These are phyloP conservation scores for Melinopterus prodromus DNA, from an alignment of 2,888 invertebrate genomes.

Conservation along the genomic window DNA sequence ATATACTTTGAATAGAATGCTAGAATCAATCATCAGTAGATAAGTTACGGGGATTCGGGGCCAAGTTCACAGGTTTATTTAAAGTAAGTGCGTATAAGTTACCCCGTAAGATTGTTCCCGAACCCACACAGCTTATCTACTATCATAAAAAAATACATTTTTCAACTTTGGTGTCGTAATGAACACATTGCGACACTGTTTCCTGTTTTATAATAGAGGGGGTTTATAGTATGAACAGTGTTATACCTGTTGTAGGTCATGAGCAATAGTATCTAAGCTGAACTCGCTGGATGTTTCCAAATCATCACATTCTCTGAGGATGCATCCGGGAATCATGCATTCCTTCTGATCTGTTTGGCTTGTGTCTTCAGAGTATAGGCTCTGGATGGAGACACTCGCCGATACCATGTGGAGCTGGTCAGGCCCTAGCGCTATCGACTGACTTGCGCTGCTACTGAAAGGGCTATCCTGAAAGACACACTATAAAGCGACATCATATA, in stretches of 20 bases:
- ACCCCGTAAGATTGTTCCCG: too few relatives aligned
- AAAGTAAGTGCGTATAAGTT: too few relatives aligned
- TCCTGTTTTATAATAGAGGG: too few relatives aligned
- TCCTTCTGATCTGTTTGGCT: slow-evolving; percentile 8
- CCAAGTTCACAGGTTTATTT: too few relatives aligned
- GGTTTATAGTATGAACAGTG: neutral
- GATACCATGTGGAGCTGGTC: neutral
- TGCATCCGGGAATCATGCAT: slow-evolving; percentile 12
- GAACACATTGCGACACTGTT: too few relatives aligned
- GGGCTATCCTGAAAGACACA: neutral
- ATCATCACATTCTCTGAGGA: neutral
- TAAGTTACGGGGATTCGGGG: too few relatives aligned
- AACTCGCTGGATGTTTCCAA: neutral
- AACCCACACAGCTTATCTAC: too few relatives aligned
- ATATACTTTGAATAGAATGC: slow-evolving; percentile 31
- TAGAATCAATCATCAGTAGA: neutral
- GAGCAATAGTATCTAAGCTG: neutral
- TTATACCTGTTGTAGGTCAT: neutral
- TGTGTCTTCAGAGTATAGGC: slow-evolving; percentile 10
- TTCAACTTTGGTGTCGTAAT: too few relatives aligned
- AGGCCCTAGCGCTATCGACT: neutral
- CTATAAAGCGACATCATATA: too few relatives aligned
- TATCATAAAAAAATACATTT: too few relatives aligned
- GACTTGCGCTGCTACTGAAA: neutral
- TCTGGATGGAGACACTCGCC: neutral